Evolutionary conservation across 1,140 invertebrate genomes (phyloP).

Genomic region (Phocides pigmalion): DNA sequence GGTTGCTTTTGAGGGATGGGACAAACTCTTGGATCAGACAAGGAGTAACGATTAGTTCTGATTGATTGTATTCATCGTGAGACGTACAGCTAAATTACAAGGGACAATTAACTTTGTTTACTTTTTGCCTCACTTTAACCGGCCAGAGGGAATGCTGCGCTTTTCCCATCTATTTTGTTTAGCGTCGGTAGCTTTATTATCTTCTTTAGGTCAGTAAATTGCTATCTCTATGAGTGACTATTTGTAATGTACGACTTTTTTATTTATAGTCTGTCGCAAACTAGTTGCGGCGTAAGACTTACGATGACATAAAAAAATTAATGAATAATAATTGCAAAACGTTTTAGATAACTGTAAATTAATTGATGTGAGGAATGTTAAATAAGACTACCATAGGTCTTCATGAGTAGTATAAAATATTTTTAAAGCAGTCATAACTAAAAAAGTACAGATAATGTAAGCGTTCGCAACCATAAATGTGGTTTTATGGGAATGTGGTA

Average conservation of each 20-base stretch:
- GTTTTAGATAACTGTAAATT: not conserved
- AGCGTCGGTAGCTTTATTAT: slow-evolving; percentile 23
- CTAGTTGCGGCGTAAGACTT: slow-evolving; percentile 6
- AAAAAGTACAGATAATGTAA: too few relatives aligned
- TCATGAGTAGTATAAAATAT: not conserved
- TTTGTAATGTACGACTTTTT: slow-evolving; percentile 18
- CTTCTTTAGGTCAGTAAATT: slow-evolving; percentile 28
- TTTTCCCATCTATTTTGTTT: slow-evolving; percentile 17
- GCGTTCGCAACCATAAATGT: too few relatives aligned
- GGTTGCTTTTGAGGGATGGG: not conserved
- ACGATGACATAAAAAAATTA: not conserved
- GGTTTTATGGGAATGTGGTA: too few relatives aligned
- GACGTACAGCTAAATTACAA: slow-evolving; percentile 29
- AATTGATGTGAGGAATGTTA: not conserved
- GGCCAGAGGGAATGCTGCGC: not conserved
- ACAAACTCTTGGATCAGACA: not conserved
- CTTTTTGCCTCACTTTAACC: slow-evolving; percentile 26
- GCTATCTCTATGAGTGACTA: slow-evolving; percentile 1
- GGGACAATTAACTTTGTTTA: slow-evolving; percentile 31
- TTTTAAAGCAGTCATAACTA: too few relatives aligned
- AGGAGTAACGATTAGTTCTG: slow-evolving; percentile 23
- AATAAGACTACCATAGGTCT: not conserved
- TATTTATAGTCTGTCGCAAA: slow-evolving; percentile 17
- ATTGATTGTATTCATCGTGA: slow-evolving; percentile 29
- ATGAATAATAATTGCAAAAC: slow-evolving; percentile 6